A percentile compares a stretch with the other conserved stretches of the same genome.
phyloP scores from a whole-genome alignment of 2,797 vertebrate species.

The Sebastes umbrosus region DNA sequence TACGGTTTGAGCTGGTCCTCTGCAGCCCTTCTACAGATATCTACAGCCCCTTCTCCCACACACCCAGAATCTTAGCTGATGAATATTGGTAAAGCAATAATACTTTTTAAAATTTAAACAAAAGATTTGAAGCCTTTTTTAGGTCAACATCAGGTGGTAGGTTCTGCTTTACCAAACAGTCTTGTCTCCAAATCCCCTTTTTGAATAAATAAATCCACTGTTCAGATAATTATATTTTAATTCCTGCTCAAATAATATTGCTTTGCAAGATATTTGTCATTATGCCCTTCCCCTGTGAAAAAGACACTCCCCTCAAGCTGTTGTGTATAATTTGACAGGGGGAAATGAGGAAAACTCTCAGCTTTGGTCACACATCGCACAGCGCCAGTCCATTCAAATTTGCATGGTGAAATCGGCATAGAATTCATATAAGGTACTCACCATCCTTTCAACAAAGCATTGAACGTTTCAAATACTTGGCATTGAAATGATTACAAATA shows the following conservation, averaged over 20 bases:
- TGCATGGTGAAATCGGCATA: slow-evolving; percentile 13
- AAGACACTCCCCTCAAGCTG: slow-evolving; percentile 27
- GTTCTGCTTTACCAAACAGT: neutral
- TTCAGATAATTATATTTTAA: neutral
- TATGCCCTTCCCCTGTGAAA: slow-evolving; percentile 15
- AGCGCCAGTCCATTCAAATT: slow-evolving; percentile 18
- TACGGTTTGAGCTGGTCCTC: slow-evolving; percentile 4
- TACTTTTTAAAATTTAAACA: neutral
- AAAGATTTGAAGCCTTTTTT: neutral
- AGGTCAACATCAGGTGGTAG: neutral
- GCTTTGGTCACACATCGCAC: slow-evolving; percentile 42
- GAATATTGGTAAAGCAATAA: neutral
- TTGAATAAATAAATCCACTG: neutral
- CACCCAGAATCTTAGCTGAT: neutral
- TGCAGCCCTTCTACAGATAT: neutral
- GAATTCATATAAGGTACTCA: neutral
- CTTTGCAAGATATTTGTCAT: slow-evolving; percentile 18
- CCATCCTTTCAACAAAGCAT: neutral
- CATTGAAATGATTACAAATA: neutral
- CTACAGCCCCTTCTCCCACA: neutral
- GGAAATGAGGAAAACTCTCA: slow-evolving; percentile 41
- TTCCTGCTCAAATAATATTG: neutral
- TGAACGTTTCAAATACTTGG: neutral
- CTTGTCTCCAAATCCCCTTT: neutral
- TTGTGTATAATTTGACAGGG: slow-evolving; percentile 34